Conservation (phyloP, 1,140 invertebrate species). For the Lineus longissimus region DNA sequence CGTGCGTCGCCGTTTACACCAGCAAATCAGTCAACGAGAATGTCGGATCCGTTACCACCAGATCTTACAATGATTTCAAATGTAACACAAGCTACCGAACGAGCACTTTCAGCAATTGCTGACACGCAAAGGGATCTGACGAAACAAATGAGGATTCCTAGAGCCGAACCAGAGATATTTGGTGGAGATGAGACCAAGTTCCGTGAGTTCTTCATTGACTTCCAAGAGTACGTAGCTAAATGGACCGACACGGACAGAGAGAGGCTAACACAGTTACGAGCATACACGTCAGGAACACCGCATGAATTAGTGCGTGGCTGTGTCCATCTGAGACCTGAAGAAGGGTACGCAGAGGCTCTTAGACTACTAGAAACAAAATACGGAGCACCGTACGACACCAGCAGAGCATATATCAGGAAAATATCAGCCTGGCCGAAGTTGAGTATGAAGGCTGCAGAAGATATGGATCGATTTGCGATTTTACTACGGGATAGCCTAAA, state of each 20-base stretch:
- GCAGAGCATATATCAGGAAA: constrained; percentile 2
- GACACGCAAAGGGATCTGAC: background rate
- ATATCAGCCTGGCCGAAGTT: background rate
- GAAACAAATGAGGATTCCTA: background rate
- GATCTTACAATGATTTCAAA: no score
- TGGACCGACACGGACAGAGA: constrained; percentile 1
- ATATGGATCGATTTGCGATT: background rate
- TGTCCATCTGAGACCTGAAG: no score
- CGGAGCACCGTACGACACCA: constrained; percentile 7
- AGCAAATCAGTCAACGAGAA: no score
- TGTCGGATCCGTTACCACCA: no score
- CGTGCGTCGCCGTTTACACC: no score
- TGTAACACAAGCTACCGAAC: no score
- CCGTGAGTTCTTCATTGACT: background rate
- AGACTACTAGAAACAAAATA: no score
- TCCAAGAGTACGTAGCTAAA: constrained; percentile 3
- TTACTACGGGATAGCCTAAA: constrained; percentile 2
- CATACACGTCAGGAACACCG: background rate
- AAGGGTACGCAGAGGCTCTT: no score
- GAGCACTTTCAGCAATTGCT: no score
- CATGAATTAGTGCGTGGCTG: constrained; percentile 5
- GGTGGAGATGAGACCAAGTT: constrained; percentile 1
- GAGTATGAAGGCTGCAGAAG: background rate
- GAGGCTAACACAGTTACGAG: constrained; percentile 6
- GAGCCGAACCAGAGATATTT: constrained; percentile 4